phyloP scores from a whole-genome alignment of 2,888 invertebrate genomes.

The Leptogaster cylindrica region DNA sequence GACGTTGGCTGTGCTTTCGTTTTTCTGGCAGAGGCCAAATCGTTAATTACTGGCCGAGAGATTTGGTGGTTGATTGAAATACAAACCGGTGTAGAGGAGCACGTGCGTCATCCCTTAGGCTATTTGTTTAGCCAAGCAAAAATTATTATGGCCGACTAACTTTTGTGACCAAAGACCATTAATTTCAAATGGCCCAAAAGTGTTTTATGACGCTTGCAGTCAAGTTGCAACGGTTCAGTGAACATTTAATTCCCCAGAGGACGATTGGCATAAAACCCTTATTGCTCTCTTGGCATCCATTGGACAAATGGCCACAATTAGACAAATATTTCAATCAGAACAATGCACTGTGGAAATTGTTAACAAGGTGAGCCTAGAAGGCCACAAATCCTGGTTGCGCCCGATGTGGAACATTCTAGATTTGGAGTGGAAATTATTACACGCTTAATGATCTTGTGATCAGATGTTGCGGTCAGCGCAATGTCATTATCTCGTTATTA shows the following conservation, averaged over 20 bases:
- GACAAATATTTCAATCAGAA: conserved; percentile 20
- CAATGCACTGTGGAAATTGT: conserved; percentile 28
- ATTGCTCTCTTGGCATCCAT: conserved; percentile 2
- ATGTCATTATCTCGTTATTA: conserved; percentile 16
- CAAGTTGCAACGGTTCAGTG: neutral
- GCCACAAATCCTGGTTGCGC: neutral
- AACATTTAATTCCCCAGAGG: neutral
- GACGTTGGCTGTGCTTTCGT: neutral
- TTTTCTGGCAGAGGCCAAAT: neutral
- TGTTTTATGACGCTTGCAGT: neutral
- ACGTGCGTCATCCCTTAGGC: conserved; percentile 13
- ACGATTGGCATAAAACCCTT: neutral
- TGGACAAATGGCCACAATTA: conserved; percentile 25
- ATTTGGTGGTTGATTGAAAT: conserved; percentile 1
- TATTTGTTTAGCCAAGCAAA: conserved; percentile 16
- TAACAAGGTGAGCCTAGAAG: conserved; percentile 6
- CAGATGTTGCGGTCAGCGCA: conserved; percentile 24
- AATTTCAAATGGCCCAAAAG: neutral
- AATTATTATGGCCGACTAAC: neutral
- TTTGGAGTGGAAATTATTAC: conserved; percentile 1
- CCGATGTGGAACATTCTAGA: neutral
- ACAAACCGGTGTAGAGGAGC: neutral
- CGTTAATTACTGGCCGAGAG: neutral
- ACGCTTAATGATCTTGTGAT: conserved; percentile 24
- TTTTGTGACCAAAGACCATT: neutral